Evolutionary conservation across 2,113 vertebrate species (phyloP), one percentile per base, ranked within the genome.

Genomic region (Axis porcinus): DNA sequence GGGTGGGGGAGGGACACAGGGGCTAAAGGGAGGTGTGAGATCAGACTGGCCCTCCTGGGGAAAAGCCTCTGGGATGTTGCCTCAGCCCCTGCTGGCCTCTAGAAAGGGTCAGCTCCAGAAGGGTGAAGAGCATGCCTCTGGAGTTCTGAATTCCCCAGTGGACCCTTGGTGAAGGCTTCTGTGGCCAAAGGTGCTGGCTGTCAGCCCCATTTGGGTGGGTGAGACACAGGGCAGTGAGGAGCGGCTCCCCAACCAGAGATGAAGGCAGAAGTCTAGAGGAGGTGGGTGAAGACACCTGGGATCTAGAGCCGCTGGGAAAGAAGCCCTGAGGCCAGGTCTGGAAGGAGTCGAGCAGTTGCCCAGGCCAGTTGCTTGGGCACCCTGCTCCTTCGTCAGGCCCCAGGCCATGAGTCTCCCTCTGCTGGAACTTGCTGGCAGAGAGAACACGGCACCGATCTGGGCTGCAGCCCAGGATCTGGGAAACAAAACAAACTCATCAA

Each of bases 401-500:
- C 55, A 8, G 60, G 87, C 23, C 47, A 8, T 25, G 40, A 85
- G 11, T 60, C 60, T 78, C 27, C 5, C 25, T 40, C 19, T 0
- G 1, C 50, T 45, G 67, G 91, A 55, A 94, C 19, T 74, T 47
- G n/a, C 2, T 36, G 55, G 83, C 36, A 95, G 52, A 86, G 3
- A 74, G 70, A 43, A 93, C 11, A 64, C 36, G 89, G 30, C 60
- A 70, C 40, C 0, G 1, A 15, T 40, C 67, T 50, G 83, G 83
- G 88, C 87, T 14, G 1, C 30, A 55, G 90, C 89, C 79, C 62
- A 43, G 79, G 13, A 2, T 45, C 16, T n/a, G 54, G 28, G 54
- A 62, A 94, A 36, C 55, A 92, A 96, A 82, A 89, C 78, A 78
- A 55, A 33, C 50, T 45, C 33, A 10, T 78, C 79, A 2, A 52